Conservation (phyloP, 2,113 vertebrate species). For the Tricholaema leucomelas region DNA sequence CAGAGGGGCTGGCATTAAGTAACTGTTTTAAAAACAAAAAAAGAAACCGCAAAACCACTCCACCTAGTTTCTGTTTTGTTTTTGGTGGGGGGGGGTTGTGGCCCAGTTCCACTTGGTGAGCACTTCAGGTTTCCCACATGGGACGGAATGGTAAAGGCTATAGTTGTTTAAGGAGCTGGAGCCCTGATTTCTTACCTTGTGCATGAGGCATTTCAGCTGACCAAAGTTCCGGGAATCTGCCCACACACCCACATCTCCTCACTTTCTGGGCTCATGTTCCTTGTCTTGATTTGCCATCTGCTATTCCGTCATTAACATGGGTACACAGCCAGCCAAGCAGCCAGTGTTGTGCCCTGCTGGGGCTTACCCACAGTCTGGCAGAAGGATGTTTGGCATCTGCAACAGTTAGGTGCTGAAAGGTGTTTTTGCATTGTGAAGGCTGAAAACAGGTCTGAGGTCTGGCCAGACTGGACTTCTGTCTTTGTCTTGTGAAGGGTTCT, state of each 20-base stretch:
- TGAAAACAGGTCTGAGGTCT: neutral
- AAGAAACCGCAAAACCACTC: neutral
- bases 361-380: neutral
- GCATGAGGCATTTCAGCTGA: neutral
- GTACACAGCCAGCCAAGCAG: neutral
- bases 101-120: neutral
- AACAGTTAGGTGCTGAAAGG: neutral
- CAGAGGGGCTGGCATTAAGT: neutral
- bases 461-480: neutral
- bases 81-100: neutral
- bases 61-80: neutral
- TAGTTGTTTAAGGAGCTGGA: neutral
- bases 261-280: neutral
- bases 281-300: neutral
- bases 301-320: neutral
- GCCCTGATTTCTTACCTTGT: neutral
- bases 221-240: neutral
- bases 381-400: neutral
- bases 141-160: neutral
- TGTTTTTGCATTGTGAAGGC: neutral
- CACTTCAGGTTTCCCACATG: neutral
- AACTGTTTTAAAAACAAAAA: neutral
- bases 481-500: neutral
- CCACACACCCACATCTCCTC: neutral
- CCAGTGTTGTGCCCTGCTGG: neutral